Percentiles rank a stretch among this genome's conserved stretches.
These are phyloP conservation scores for Psix sp. DNA, from an alignment of 1,140 invertebrate species.

Conservation along the genomic window DNA sequence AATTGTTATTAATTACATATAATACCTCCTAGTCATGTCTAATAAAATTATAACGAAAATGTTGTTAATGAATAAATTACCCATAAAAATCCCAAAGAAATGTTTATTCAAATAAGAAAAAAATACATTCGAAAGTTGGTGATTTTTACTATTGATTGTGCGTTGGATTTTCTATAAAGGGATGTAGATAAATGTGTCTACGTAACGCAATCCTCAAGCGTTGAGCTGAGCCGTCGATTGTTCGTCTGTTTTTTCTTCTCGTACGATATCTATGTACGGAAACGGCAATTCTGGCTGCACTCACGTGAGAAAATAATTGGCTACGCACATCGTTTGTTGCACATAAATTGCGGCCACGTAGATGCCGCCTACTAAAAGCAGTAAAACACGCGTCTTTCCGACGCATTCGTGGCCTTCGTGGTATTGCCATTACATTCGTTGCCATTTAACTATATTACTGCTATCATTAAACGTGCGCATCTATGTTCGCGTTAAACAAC, in stretches of 20 bases:
- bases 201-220: constrained; percentile 27
- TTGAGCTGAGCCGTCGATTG: constrained; percentile 50
- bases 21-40: too few species aligned
- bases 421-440: constrained; percentile 52
- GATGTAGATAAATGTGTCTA: constrained; percentile 34
- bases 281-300: constrained; percentile 59
- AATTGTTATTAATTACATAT: too few species aligned
- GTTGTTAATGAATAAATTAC: too few species aligned
- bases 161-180: constrained; percentile 5
- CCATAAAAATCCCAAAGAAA: too few species aligned
- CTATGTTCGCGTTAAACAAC: constrained; percentile 45
- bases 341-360: constrained; percentile 57
- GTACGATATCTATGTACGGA: constrained; percentile 51
- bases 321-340: constrained; percentile 58
- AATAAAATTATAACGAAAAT: too few species aligned
- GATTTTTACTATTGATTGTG: constrained; percentile 2
- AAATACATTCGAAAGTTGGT: neutral
- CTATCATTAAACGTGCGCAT: constrained; percentile 51
- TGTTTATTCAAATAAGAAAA: too few species aligned
- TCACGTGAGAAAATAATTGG: constrained; percentile 61
- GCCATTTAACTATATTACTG: constrained; percentile 56
- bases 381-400: constrained; percentile 54
- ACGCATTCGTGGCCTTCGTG: constrained; percentile 51
- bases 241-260: constrained; percentile 40
- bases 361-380: constrained; percentile 57